A percentile compares a stretch with the other conserved stretches of the same genome.
Conservation (phyloP, 2,797 vertebrate genomes). For the Esox lucius region DNA sequence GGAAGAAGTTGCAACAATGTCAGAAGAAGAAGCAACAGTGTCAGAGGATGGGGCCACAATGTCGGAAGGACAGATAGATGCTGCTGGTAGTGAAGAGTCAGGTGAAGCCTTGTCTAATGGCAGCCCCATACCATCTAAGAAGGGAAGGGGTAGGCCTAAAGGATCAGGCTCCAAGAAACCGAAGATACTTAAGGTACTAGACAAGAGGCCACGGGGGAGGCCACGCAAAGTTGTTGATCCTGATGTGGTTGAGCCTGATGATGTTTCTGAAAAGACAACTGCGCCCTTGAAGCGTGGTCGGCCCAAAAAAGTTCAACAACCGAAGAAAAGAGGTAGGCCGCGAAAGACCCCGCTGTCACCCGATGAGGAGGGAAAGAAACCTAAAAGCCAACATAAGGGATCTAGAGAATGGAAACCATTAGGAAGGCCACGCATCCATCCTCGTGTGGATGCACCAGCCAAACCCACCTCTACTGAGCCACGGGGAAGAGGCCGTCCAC, state of each 20-base stretch:
- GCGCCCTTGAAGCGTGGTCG: constrained; percentile 52
- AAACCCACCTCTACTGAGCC: constrained; percentile 33
- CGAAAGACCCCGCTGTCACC: constrained; percentile 70
- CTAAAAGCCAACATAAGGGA: constrained; percentile 46
- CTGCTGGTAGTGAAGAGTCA: background rate
- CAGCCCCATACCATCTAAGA: background rate
- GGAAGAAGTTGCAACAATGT: background rate
- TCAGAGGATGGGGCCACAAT: background rate
- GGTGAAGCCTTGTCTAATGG: constrained; percentile 16
- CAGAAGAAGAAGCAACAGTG: background rate
- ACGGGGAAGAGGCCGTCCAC: constrained; percentile 71
- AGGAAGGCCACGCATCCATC: constrained; percentile 76
- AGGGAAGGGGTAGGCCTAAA: constrained; percentile 5
- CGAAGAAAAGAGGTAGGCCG: constrained; percentile 64
- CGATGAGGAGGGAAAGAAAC: constrained; percentile 53
- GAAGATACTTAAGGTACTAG: constrained; percentile 17
- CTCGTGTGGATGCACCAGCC: constrained; percentile 53
- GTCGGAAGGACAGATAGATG: background rate
- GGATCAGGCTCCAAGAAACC: background rate
- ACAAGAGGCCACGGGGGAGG: constrained; percentile 40
- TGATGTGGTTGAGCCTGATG: background rate
- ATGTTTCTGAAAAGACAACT: constrained; percentile 7
- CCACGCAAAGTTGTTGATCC: constrained; percentile 40
- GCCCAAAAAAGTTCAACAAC: constrained; percentile 50
- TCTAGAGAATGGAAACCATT: constrained; percentile 74